A percentile compares a stretch with the other conserved stretches of the same genome.
phyloP scores from a whole-genome alignment of 2,113 vertebrate species.

The Pseudopipra pipra region DNA sequence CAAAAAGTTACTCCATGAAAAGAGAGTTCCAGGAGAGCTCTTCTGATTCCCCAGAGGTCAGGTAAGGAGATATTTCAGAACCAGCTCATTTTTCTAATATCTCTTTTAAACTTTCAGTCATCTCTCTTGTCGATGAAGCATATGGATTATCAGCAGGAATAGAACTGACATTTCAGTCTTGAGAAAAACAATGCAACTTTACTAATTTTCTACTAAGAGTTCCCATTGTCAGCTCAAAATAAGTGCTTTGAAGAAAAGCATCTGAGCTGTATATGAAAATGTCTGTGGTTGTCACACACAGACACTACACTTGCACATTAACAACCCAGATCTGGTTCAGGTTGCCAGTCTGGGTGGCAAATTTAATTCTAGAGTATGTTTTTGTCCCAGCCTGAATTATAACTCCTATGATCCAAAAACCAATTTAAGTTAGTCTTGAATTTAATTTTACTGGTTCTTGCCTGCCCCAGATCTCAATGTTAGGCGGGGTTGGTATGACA shows the following conservation, averaged over 20 bases:
- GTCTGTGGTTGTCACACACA: neutral
- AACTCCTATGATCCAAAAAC: neutral
- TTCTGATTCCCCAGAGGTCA: neutral
- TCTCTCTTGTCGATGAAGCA: neutral
- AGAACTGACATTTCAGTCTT: neutral
- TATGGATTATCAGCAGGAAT: neutral
- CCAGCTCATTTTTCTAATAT: neutral
- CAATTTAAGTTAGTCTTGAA: neutral
- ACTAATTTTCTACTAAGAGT: neutral
- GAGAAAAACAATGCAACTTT: neutral
- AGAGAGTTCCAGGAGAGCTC: neutral
- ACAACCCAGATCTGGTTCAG: neutral
- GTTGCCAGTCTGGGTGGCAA: neutral
- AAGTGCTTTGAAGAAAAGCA: neutral
- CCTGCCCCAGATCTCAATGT: neutral
- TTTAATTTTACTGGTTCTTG: neutral
- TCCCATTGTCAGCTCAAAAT: neutral
- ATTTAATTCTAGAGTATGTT: neutral
- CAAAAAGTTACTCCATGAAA: neutral
- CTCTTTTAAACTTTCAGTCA: neutral
- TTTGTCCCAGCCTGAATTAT: neutral
- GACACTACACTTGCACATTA: neutral
- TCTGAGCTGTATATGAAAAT: neutral
- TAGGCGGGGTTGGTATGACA: neutral
- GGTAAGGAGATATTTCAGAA: neutral